Evolutionary conservation across 2,888 invertebrate genomes (phyloP).

Genomic region (Drosophila neotestacea): DNA sequence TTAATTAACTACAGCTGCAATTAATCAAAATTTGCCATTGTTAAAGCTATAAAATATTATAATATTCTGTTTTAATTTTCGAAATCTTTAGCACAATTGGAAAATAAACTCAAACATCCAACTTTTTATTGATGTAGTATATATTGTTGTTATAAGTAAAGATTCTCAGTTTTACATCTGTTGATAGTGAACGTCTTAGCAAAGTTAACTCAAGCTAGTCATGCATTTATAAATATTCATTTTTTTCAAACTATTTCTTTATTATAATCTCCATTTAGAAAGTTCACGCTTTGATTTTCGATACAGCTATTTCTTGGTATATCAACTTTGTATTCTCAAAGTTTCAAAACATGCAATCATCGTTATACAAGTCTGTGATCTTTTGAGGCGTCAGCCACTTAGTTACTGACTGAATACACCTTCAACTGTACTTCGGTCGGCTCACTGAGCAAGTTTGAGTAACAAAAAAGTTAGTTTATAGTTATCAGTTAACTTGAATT

Average conservation of each 20-base stretch:
- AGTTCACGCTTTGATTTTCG: background rate
- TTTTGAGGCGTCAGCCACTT: constrained; percentile 9
- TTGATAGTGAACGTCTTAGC: no score
- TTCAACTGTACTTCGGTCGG: background rate
- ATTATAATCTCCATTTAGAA: background rate
- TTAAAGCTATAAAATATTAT: no score
- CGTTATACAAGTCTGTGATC: constrained; percentile 8
- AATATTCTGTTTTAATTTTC: no score
- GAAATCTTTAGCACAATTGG: no score
- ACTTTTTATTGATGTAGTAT: no score
- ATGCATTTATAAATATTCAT: no score
- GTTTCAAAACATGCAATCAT: background rate
- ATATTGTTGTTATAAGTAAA: no score
- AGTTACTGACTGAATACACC: constrained; percentile 2
- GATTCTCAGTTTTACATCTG: no score
- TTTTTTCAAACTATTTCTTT: no score
- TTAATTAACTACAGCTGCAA: background rate
- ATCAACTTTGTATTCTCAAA: background rate
- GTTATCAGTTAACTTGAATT: background rate
- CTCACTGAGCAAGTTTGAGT: background rate
- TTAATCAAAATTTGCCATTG: background rate
- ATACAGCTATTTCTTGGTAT: background rate
- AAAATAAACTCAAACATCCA: no score
- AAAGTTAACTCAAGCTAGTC: no score
- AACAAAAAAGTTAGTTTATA: constrained; percentile 24